Conservation (phyloP, 2,888 invertebrate species). For the Leptopilina myrica region DNA sequence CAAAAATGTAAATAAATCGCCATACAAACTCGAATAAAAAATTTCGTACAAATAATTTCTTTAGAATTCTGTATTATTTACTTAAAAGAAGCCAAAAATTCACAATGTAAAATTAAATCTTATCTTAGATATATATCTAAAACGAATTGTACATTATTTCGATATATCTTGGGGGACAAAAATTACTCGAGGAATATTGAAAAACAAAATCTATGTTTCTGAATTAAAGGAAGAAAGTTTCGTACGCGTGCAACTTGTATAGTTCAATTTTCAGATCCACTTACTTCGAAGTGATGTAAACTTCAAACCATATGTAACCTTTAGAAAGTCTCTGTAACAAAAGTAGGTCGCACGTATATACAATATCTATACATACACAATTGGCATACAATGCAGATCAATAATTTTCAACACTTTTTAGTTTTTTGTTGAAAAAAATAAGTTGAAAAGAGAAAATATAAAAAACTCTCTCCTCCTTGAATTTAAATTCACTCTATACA, state of each 20-base stretch:
- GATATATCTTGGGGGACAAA: no score
- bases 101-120: no score
- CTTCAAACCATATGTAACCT: not conserved
- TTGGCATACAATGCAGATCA: not conserved
- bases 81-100: no score
- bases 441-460: not conserved
- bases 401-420: not conserved
- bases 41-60: no score
- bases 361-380: not conserved
- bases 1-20: no score
- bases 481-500: no score
- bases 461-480: not conserved
- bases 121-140: no score
- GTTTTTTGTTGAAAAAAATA: not conserved
- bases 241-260: not conserved
- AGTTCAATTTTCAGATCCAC: conserved; percentile 4
- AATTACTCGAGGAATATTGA: not conserved
- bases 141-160: no score
- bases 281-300: not conserved
- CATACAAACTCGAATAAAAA: no score
- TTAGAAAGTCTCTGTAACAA: conserved; percentile 1
- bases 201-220: not conserved
- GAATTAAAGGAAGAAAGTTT: not conserved
- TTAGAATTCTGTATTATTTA: no score
- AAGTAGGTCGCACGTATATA: conserved; percentile 4